Evolutionary conservation across 2,113 vertebrate genomes (phyloP).

Genomic region (Clupea harengus): DNA sequence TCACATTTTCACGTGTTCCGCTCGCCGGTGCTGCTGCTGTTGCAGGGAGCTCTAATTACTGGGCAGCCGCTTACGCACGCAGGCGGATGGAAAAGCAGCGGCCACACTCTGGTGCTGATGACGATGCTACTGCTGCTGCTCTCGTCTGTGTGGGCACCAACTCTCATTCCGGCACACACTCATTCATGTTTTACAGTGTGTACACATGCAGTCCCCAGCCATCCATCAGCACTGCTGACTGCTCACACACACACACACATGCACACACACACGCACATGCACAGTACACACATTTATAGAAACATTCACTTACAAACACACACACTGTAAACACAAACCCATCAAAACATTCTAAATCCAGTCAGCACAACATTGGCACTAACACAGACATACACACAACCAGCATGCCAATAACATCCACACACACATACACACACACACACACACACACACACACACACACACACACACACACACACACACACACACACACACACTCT

Average conservation of each 20-base stretch:
- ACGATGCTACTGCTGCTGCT: too few species aligned
- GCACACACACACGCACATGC: neutral
- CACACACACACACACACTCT: neutral
- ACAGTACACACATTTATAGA: neutral
- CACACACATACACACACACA: neutral
- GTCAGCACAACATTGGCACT: neutral
- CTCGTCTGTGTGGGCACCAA: too few species aligned
- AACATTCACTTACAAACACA: too few species aligned
- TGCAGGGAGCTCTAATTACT: neutral
- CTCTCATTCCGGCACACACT: neutral
- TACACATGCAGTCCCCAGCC: neutral
- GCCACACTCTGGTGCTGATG: too few species aligned
- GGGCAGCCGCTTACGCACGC: neutral
- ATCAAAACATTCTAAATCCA: neutral
- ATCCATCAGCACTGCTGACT: neutral
- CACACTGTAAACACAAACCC: neutral
- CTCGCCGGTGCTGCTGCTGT: neutral
- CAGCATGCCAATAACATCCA: neutral
- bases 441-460: too few species aligned
- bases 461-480: too few species aligned
- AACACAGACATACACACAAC: constrained; percentile 21
- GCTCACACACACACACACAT: neutral
- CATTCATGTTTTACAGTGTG: constrained; percentile 14
- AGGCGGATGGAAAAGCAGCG: neutral
- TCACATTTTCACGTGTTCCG: neutral